phyloP scores from a whole-genome alignment of 2,113 vertebrate genomes.

The Phrynocephalus versicolor region DNA sequence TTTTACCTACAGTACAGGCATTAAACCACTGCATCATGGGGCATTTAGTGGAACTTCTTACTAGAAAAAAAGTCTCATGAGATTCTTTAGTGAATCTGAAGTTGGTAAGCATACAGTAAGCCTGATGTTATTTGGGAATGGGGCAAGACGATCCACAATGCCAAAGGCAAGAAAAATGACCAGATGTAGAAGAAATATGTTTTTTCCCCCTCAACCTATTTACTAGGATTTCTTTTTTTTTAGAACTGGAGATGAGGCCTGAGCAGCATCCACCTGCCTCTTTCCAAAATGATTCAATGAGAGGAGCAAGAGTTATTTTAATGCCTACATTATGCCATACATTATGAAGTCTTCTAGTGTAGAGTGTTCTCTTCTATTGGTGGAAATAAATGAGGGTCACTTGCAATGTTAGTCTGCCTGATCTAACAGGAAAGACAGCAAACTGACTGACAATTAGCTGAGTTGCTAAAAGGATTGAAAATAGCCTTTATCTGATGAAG shows the following conservation, averaged over 20 bases:
- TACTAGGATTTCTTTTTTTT: background rate
- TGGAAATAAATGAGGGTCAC: background rate
- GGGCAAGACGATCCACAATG: background rate
- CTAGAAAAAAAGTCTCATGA: background rate
- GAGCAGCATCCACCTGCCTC: background rate
- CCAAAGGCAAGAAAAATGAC: background rate
- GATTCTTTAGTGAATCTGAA: background rate
- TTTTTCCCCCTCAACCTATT: no score
- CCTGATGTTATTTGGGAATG: background rate
- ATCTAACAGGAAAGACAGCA: background rate
- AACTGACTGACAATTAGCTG: background rate
- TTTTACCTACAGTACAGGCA: no score
- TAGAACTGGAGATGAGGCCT: background rate
- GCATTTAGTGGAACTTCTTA: fast-evolving
- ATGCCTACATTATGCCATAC: no score
- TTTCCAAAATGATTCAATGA: background rate
- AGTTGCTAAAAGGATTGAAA: background rate
- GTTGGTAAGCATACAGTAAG: background rate
- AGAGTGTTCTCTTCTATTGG: background rate
- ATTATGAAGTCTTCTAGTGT: background rate
- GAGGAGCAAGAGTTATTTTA: background rate
- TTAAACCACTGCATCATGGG: no score
- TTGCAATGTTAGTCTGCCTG: background rate
- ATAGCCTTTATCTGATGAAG: background rate
- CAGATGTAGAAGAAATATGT: background rate